Base-by-base conservation (phyloP, 2,888 invertebrate genomes). In the Camptogramma bilineatum region DNA sequence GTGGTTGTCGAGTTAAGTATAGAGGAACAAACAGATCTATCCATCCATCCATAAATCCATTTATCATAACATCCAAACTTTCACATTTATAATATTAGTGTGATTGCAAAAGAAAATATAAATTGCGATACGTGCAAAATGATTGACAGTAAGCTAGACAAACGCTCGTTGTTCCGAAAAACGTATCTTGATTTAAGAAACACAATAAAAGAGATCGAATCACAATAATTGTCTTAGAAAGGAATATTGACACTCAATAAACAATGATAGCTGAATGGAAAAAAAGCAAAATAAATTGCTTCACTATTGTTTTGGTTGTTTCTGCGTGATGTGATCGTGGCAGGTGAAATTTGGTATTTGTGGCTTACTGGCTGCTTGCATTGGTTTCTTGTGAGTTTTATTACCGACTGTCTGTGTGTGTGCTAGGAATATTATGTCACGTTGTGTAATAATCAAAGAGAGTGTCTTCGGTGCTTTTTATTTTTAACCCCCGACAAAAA, bases 191-290 rank as follows among this genome's bases (percentile, higher is more conserved):
- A 64, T 64, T 52, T 57, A 17, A 16, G 42, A 47, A 64, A 52
- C 18, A 28, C 16, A 60, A 50, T 62, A 46, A 46, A 46, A 24
- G 68, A 73, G 71, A 77, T 74, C 66, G 62, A 75, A 77, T 73
- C 72, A 69, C 63, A 74, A 73, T 74, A 72, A 75, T 75, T 78
- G 73, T 68, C 56, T 72, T 73, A 56, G 68, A 76, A 68, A 64
- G 68, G 69, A 71, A 71, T 71, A 71, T 72, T 73, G 71, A 70
- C 71, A 70, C 61, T 44, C 48, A 46, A 54, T 54, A 56, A 60
- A 47, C 48, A 52, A 16, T 52, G 52, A 55, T 55, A 53, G 55
- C 7, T 16, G 21, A 46, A 52, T 46, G 16, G 42, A 64, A 55
- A 44, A 48, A 61, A 31, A 47, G 13, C 24, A 44, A 53, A 53